A percentile compares a stretch with the other conserved stretches of the same genome.
Evolutionary conservation across 2,113 vertebrate species (phyloP).

Genomic region (Passer domesticus): DNA sequence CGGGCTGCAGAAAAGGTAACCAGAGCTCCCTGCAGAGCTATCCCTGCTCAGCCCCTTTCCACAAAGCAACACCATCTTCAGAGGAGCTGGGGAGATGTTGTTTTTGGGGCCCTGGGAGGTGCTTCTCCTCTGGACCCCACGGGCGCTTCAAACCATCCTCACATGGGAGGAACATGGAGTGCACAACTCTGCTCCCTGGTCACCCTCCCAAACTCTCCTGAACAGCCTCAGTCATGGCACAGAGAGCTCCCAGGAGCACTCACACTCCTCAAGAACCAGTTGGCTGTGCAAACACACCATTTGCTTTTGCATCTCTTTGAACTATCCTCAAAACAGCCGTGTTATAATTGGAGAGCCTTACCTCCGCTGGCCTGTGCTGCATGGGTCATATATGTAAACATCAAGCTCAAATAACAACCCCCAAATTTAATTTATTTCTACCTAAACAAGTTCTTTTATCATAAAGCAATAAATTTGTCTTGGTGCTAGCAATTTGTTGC

Average conservation of each 20-base stretch:
- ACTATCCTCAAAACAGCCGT: neutral
- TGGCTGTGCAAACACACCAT: conserved; percentile 7
- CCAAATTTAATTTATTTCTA: conserved; percentile 88
- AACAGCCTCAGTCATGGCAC: neutral
- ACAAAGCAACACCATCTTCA: neutral
- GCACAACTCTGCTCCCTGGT: neutral
- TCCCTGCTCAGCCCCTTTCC: neutral
- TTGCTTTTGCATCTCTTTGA: conserved; percentile 28
- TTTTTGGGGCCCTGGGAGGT: neutral
- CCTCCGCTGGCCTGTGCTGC: conserved; percentile 35
- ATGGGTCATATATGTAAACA: conserved; percentile 76
- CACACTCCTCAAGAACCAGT: neutral
- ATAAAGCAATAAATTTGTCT: conserved; percentile 92
- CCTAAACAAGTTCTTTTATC: conserved; percentile 91
- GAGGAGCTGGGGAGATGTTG: neutral
- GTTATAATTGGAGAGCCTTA: conserved; percentile 64
- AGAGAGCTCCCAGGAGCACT: neutral
- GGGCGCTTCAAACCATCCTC: neutral
- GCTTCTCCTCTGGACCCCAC: neutral
- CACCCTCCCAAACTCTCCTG: neutral
- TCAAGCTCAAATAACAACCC: conserved; percentile 77
- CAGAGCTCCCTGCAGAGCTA: neutral
- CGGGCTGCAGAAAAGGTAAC: neutral
- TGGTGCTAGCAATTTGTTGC: conserved; percentile 87
- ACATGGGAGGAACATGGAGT: neutral